Evolutionary conservation across 2,797 vertebrate genomes (phyloP), one percentile per base, ranked within the genome.

Genomic region (Notoglanidium macrostoma): DNA sequence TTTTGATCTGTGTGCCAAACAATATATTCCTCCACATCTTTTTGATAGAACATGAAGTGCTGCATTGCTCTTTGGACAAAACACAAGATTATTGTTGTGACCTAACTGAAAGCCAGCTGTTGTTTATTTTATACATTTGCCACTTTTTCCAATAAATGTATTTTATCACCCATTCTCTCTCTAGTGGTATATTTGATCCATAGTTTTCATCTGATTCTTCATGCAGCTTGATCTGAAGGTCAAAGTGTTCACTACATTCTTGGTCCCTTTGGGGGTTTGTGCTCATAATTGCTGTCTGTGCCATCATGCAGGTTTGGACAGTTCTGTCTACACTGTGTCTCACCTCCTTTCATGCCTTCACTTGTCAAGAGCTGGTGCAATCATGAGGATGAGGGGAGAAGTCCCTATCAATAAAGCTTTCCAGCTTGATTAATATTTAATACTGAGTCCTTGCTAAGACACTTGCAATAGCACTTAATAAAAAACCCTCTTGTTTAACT

Each of bases 91-190:
- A 87, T 76, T 90, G 63, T 86, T 88, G 87, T 91, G 87, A 90
- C 88, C 61, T 70, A 85, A 85, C 80, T 89, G 85, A 91, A 89
- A 90, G 90, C 78, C 83, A 59, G 44, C 49, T 85, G 23, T 84
- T 74, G 57, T 83, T 87, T 86, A 59, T 92, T 88, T 91, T 91
- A 85, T 51, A 88, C 89, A 92, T 89, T 84, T 89, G 80, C 86
- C 91, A 91, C 89, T 80, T 65, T 92, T 92, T 92, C 88, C 90
- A 92, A 92, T 92, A 91, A 92, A 93, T 91, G 89, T 92, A 90
- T 92, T 93, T 93, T 91, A 91, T 90, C 91, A 92, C 91, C 90
- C 89, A 72, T 76, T 44, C 74, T 1, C n/a, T 57, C 49, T 61
- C 32, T 9, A 57, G 61, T 63, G 29, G 32, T 59, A 54, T 59